Base-by-base conservation (phyloP, 2,113 vertebrate species). In the Sterna hirundo region DNA sequence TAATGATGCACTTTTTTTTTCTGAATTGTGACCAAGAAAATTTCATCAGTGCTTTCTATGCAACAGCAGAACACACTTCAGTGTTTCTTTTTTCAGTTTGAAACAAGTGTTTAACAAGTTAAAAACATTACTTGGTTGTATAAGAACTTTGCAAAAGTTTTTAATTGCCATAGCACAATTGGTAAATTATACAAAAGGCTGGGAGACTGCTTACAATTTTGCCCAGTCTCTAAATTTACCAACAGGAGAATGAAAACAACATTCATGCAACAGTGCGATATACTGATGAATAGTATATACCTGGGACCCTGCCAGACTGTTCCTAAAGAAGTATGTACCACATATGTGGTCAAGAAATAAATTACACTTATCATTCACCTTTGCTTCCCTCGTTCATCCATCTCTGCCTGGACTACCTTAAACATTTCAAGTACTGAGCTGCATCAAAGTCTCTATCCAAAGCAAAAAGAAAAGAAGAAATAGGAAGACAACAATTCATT, bases 301-400 rank as follows among this genome's bases (percentile, higher is more conserved):
- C 27, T 93, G 52, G 38, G 52, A 36, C 52, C 19, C 14, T 91
- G 57, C 69, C 86, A 93, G 69, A 55, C 20, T 47, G 42, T 68
- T 94, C 42, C 34, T 65, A 51, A 82, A 92, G 76, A 88, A 60
- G 40, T 42, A 84, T 71, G 66, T 87, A 44, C 40, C 27, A 82
- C 32, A 86, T 74, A 86, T 82, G 61, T 69, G 52, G 65, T 87
- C 66, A 87, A 90, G 65, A 96, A 91, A 94, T 79, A 84, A 89
- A 87, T 83, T 65, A 47, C 22, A 55, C 86, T 93, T 89, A 57
- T 94, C 64, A 82, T 44, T 29, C 65, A 91, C 81, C 84, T 92
- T 96, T 94, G 57, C 52, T 71, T 84, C 23, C 20, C n/a, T 72
- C 23, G 62, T 75, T 91, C 77, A 96, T 86, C 49, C 64, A 23